phyloP scores from a whole-genome alignment of 2,113 vertebrate genomes.

The Cygnus atratus region DNA sequence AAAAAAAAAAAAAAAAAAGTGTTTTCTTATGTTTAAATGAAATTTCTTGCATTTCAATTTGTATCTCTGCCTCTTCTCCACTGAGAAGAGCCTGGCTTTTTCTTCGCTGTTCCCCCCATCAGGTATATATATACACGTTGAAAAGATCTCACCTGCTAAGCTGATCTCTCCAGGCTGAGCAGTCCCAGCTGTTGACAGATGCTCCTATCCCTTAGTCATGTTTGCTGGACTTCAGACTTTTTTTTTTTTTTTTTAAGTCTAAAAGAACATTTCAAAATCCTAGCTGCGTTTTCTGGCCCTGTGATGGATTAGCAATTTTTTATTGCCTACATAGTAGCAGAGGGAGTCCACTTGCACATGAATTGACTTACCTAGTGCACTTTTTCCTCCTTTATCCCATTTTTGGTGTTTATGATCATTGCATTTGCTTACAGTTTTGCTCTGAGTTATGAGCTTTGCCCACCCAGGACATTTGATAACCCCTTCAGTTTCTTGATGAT shows the following conservation, averaged over 20 bases:
- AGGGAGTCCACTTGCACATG: background rate
- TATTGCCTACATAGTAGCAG: background rate
- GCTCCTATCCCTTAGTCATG: background rate
- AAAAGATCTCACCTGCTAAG: background rate
- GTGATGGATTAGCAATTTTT: background rate
- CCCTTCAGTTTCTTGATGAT: background rate
- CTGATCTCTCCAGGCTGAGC: background rate
- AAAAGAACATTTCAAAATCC: background rate
- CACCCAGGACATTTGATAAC: background rate
- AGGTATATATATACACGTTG: background rate
- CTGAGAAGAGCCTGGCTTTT: background rate
- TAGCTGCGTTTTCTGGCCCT: background rate
- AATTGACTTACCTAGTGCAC: background rate
- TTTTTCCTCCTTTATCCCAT: background rate
- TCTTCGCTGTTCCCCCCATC: background rate
- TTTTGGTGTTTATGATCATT: background rate
- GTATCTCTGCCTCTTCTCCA: background rate
- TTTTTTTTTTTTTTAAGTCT: background rate
- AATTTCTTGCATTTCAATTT: background rate
- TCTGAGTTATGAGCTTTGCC: background rate
- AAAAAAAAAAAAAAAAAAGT: background rate
- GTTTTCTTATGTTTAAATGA: background rate
- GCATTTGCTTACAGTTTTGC: background rate
- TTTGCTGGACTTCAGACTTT: background rate
- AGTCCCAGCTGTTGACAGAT: background rate